These are phyloP conservation scores for Sebastes taczanowskii DNA, from an alignment of 2,797 vertebrate genomes.

Conservation along the genomic window DNA sequence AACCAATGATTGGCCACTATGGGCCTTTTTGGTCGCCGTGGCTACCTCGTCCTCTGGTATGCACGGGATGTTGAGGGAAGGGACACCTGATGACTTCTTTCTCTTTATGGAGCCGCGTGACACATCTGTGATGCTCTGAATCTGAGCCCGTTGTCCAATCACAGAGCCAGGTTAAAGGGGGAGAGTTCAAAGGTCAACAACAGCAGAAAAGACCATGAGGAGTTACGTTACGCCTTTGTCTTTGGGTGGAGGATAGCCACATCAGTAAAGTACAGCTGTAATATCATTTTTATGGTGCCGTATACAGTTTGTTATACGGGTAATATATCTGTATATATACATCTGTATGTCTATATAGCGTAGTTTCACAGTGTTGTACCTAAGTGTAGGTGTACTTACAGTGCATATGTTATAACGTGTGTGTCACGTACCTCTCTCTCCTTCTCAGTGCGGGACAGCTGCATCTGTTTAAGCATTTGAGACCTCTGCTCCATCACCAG, in stretches of 20 bases:
- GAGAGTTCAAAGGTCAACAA: constrained; percentile 52
- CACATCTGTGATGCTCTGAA: constrained; percentile 90
- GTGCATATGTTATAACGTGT: background rate
- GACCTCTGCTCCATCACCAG: constrained; percentile 97
- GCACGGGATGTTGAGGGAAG: constrained; percentile 51
- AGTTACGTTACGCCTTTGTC: background rate
- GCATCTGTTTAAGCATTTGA: constrained; percentile 97
- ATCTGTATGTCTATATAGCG: too few relatives aligned
- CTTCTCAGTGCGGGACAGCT: constrained; percentile 91
- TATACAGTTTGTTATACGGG: background rate
- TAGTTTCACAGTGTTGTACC: too few relatives aligned
- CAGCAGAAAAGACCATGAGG: background rate
- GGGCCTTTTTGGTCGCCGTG: constrained; percentile 11
- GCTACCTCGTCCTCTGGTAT: constrained; percentile 83
- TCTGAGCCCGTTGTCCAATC: constrained; percentile 72
- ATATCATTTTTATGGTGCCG: background rate
- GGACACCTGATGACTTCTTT: constrained; percentile 72
- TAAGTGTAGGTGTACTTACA: background rate
- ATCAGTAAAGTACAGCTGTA: background rate
- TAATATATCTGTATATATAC: background rate
- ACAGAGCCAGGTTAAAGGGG: background rate
- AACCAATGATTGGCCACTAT: background rate
- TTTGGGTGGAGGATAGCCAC: background rate
- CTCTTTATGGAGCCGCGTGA: constrained; percentile 86
- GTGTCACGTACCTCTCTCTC: constrained; percentile 88